These are phyloP conservation scores for Julus scandinavius DNA, from an alignment of 2,888 invertebrate species.

Conservation along the genomic window DNA sequence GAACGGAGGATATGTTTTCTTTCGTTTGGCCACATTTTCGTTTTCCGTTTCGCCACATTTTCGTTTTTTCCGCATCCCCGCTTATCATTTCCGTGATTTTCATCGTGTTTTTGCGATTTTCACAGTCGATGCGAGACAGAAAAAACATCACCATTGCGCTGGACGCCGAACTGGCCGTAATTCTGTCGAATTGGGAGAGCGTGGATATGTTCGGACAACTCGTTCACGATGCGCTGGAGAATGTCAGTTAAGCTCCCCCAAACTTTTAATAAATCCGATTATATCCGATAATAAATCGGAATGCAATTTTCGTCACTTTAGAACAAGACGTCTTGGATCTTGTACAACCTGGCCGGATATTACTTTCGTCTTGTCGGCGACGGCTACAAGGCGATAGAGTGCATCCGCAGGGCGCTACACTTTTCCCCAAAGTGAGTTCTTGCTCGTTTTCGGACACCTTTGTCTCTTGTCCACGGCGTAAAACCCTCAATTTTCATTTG, in stretches of 20 bases:
- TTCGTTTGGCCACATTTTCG: no score
- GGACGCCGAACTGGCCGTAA: slow-evolving; percentile 64
- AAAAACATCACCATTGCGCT: slow-evolving; percentile 47
- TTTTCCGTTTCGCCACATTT: neutral
- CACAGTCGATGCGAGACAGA: slow-evolving; percentile 55
- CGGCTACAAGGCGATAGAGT: slow-evolving; percentile 81
- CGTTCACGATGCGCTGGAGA: slow-evolving; percentile 72
- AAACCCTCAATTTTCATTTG: no score
- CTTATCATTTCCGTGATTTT: no score
- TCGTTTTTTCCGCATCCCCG: neutral
- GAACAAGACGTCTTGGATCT: slow-evolving; percentile 81
- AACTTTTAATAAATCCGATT: slow-evolving; percentile 53
- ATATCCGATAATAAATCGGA: slow-evolving; percentile 44
- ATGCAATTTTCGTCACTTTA: slow-evolving; percentile 61
- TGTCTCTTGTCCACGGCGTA: no score
- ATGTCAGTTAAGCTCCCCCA: slow-evolving; percentile 61
- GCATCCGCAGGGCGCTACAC: slow-evolving; percentile 79
- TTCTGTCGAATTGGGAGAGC: slow-evolving; percentile 64
- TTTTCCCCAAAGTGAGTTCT: slow-evolving; percentile 75
- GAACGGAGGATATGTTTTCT: no score
- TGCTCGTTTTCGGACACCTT: neutral
- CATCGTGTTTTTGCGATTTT: neutral
- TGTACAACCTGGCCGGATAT: slow-evolving; percentile 81
- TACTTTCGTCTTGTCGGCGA: slow-evolving; percentile 82
- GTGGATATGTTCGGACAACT: slow-evolving; percentile 73